These are phyloP conservation scores for Carterocephalus palaemon DNA, from an alignment of 2,888 invertebrate species.

Conservation along the genomic window DNA sequence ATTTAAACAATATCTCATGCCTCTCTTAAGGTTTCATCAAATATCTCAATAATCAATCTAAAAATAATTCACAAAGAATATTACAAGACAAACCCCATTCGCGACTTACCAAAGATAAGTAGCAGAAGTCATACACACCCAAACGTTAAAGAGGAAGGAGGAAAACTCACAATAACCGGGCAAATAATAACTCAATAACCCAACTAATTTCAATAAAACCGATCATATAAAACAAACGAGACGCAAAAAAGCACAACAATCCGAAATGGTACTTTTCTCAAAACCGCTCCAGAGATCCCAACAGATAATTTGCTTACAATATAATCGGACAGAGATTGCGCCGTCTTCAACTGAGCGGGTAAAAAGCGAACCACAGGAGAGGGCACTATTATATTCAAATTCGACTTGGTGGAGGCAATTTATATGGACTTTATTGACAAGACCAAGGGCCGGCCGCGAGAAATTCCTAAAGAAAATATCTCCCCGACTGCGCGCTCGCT, in stretches of 20 bases:
- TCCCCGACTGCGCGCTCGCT: constrained; percentile 49
- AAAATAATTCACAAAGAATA: too few relatives aligned
- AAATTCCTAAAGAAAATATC: constrained; percentile 68
- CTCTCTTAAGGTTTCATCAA: too few relatives aligned
- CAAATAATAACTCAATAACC: constrained; percentile 33
- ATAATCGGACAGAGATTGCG: constrained; percentile 75
- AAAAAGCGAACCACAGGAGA: constrained; percentile 66
- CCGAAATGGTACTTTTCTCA: constrained; percentile 14
- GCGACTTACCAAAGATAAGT: too few relatives aligned
- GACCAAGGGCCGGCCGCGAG: constrained; percentile 58
- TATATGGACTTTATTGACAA: constrained; percentile 78
- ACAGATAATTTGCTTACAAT: constrained; percentile 79
- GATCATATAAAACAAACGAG: constrained; percentile 46
- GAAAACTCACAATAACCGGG: not conserved
- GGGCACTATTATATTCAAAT: constrained; percentile 77
- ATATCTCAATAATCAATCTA: too few relatives aligned
- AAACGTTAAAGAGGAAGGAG: too few relatives aligned
- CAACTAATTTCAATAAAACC: constrained; percentile 37
- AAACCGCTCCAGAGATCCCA: constrained; percentile 65
- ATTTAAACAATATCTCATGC: too few relatives aligned
- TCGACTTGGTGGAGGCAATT: constrained; percentile 72
- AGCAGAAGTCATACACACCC: too few relatives aligned
- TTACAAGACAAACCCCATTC: too few relatives aligned
- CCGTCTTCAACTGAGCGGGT: constrained; percentile 63
- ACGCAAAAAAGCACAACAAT: constrained; percentile 12